phyloP scores from a whole-genome alignment of 2,797 vertebrate genomes.

The Megaceryle alcyon region DNA sequence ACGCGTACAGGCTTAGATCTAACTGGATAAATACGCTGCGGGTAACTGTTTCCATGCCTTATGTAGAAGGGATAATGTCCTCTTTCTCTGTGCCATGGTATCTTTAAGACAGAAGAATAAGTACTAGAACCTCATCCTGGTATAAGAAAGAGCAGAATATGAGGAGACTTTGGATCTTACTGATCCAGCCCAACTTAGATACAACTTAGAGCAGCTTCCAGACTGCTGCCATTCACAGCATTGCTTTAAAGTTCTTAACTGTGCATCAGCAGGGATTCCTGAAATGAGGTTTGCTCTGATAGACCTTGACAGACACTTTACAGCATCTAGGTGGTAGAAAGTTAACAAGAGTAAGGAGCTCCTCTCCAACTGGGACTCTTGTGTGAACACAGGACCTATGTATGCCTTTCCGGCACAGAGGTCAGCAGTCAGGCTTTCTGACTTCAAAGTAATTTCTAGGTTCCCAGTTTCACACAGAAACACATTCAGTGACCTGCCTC shows the following conservation, averaged over 20 bases:
- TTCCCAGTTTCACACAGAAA: background rate
- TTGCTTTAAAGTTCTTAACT: background rate
- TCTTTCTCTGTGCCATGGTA: background rate
- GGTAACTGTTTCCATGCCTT: background rate
- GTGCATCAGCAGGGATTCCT: background rate
- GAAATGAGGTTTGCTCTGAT: background rate
- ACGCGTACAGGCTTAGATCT: background rate
- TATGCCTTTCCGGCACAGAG: background rate
- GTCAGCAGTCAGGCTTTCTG: background rate
- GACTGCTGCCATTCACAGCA: background rate
- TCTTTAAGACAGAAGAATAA: background rate
- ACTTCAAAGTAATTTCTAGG: background rate
- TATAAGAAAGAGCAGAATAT: background rate
- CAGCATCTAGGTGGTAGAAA: background rate
- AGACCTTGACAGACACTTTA: background rate
- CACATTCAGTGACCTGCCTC: background rate
- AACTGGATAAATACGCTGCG: background rate
- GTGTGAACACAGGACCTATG: accelerated
- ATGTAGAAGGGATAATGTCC: accelerated
- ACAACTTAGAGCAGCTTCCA: background rate
- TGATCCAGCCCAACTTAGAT: background rate
- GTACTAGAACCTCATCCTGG: background rate
- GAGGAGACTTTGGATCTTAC: background rate
- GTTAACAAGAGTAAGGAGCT: background rate
- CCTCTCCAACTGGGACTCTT: background rate